Conservation (phyloP, 2,113 vertebrate genomes). For the Callocephalon fimbriatum region DNA sequence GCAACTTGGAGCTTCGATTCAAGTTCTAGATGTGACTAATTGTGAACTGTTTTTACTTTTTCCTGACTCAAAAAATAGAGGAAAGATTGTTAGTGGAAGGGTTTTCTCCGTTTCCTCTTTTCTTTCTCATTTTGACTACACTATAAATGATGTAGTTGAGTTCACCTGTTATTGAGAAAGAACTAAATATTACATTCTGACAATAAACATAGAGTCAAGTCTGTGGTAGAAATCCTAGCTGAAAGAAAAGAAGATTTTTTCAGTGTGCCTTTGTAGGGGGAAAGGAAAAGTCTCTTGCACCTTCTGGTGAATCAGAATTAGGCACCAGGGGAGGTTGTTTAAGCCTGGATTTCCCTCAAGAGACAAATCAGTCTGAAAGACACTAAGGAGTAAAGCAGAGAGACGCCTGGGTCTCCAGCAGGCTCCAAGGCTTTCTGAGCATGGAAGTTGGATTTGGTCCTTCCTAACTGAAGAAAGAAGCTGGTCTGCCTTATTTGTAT, state of each 20-base stretch:
- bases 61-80: background rate
- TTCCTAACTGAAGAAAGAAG: background rate
- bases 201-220: background rate
- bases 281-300: background rate
- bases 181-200: background rate
- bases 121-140: background rate
- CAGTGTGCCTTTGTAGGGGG: background rate
- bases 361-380: background rate
- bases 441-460: background rate
- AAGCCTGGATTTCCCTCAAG: background rate
- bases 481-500: background rate
- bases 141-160: background rate
- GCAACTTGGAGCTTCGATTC: background rate
- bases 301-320: background rate
- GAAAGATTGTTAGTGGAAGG: background rate
- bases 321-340: background rate
- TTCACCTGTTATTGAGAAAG: background rate
- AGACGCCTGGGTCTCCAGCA: background rate
- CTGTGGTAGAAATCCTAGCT: background rate
- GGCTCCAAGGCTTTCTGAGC: background rate
- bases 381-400: background rate
- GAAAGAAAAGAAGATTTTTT: background rate
- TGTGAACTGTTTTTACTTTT: background rate
- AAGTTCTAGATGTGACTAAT: background rate
- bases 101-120: background rate